Percentiles rank a stretch among this genome's conserved stretches.
These are phyloP conservation scores for Mus pahari DNA, from an alignment of 2,113 vertebrate genomes.

Conservation along the genomic window DNA sequence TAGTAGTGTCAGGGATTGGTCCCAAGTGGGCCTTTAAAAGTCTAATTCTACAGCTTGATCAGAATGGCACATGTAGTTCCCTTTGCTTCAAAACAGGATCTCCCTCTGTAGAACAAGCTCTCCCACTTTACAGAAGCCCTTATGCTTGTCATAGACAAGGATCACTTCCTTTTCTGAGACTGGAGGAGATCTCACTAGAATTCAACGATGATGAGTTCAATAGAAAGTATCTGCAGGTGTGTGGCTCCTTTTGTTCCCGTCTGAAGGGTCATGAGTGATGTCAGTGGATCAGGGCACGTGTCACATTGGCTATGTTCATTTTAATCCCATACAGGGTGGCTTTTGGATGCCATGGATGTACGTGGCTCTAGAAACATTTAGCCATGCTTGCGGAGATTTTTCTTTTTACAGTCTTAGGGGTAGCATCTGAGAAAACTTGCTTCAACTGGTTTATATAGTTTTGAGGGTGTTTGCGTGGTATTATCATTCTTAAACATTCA, in stretches of 20 bases:
- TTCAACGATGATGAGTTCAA: background rate
- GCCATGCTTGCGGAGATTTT: background rate
- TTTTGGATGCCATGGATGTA: slow-evolving; percentile 5
- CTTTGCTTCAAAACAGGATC: background rate
- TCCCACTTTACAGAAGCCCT: background rate
- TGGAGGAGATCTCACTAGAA: background rate
- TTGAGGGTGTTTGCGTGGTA: slow-evolving; percentile 4
- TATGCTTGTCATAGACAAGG: background rate
- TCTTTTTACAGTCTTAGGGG: background rate
- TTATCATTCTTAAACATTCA: slow-evolving; percentile 27
- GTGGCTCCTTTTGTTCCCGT: slow-evolving; percentile 9
- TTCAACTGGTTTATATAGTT: slow-evolving; percentile 52
- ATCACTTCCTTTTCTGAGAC: background rate
- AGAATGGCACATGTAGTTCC: background rate
- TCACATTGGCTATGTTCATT: background rate
- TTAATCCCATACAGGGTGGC: background rate
- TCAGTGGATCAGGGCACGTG: background rate
- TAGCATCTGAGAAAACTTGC: background rate
- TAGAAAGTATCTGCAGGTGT: background rate
- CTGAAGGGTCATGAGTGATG: background rate
- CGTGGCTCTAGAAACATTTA: background rate
- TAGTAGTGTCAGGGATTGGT: too few species aligned
- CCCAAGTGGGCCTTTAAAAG: background rate
- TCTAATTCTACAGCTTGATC: background rate
- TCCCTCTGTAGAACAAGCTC: background rate